phyloP scores from a whole-genome alignment of 2,888 invertebrate genomes.

The Hirtodrosophila trivittata region DNA sequence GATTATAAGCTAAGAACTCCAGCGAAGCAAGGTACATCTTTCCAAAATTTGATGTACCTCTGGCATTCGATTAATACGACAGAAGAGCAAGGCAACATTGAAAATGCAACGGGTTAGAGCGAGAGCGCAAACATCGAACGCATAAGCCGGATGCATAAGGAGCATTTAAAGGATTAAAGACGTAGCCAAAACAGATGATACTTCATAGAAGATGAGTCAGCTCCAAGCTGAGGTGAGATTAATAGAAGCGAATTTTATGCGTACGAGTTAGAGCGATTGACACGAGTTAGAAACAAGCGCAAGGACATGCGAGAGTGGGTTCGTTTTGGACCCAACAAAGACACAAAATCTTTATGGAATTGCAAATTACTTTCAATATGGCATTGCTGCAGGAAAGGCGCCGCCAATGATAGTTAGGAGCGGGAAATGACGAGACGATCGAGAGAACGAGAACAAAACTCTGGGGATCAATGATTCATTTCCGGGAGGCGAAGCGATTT shows the following conservation, averaged over 20 bases:
- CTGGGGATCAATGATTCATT: neutral
- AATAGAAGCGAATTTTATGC: too few species aligned
- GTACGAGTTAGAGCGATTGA: too few species aligned
- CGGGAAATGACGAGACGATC: neutral
- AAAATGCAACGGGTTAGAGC: neutral
- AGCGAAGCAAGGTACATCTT: too few species aligned
- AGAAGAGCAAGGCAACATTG: neutral
- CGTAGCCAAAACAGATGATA: too few species aligned
- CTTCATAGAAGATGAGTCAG: too few species aligned
- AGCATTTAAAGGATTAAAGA: too few species aligned
- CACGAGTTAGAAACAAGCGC: too few species aligned
- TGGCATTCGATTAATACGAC: neutral
- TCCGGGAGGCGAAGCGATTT: neutral
- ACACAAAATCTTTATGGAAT: neutral
- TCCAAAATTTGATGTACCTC: too few species aligned
- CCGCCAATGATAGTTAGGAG: neutral
- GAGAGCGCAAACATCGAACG: neutral
- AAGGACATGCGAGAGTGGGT: too few species aligned
- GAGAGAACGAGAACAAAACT: neutral
- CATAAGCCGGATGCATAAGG: too few species aligned
- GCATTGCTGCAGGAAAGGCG: neutral
- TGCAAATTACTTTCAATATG: neutral
- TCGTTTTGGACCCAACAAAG: too few species aligned
- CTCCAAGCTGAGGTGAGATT: too few species aligned
- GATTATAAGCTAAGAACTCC: neutral